Conservation (phyloP, 2,797 vertebrate genomes). For the Sebastes dallii region DNA sequence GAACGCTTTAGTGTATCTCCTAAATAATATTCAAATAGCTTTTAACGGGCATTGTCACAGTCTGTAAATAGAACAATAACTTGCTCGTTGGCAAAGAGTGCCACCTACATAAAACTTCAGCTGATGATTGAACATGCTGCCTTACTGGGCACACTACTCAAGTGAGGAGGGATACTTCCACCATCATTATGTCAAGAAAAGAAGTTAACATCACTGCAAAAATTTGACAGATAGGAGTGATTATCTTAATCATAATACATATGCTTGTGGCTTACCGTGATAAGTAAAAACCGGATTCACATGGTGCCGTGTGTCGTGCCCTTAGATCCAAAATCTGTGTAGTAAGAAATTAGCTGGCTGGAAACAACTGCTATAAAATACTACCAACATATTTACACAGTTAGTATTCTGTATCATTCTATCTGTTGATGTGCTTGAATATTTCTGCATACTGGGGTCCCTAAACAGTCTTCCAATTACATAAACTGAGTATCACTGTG, state of each 20-base stretch:
- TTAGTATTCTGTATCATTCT: not conserved
- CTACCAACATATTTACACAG: not conserved
- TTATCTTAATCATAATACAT: not conserved
- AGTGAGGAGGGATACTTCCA: not conserved
- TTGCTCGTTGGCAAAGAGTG: not conserved
- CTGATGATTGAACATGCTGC: not conserved
- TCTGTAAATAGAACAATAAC: not conserved
- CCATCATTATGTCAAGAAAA: not conserved
- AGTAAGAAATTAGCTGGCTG: not conserved
- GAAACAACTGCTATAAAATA: not conserved
- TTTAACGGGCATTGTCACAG: not conserved
- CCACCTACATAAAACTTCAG: not conserved
- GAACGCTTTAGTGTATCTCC: not conserved
- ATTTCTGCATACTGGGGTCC: too few relatives aligned
- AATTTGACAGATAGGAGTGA: not conserved
- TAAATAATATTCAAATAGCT: not conserved
- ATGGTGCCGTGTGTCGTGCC: too few relatives aligned
- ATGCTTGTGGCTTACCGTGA: not conserved
- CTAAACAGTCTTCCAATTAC: too few relatives aligned
- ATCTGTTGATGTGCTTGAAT: not conserved
- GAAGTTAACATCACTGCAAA: not conserved
- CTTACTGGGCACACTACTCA: not conserved
- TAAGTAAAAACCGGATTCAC: not conserved
- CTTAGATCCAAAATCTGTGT: not conserved
- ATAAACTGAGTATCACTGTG: too few relatives aligned